phyloP scores from a whole-genome alignment of 2,888 invertebrate species.

The Andricus quercusramuli region DNA sequence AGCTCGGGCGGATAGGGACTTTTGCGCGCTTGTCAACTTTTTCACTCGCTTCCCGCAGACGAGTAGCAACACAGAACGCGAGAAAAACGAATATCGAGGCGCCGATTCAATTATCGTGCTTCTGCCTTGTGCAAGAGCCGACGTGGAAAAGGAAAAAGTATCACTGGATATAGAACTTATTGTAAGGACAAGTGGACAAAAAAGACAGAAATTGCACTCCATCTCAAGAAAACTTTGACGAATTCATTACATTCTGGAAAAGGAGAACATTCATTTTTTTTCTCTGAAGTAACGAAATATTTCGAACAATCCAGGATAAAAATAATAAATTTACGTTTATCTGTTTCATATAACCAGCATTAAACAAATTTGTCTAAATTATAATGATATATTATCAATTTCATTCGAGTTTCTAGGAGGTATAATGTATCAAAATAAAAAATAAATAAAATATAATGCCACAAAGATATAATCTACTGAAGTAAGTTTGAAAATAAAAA shows the following conservation, averaged over 20 bases:
- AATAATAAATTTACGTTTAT: neutral
- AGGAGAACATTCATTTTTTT: neutral
- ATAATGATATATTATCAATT: neutral
- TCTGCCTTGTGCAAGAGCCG: slow-evolving; percentile 52
- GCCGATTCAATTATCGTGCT: slow-evolving; percentile 47
- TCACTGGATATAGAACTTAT: slow-evolving; percentile 41
- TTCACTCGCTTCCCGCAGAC: slow-evolving; percentile 25
- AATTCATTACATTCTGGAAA: neutral
- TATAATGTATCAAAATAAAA: neutral
- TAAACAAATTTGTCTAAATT: neutral
- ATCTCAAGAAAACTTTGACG: neutral
- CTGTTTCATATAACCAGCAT: neutral
- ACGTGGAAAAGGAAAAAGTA: slow-evolving; percentile 54
- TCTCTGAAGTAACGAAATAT: neutral
- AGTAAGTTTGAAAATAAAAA: slow-evolving; percentile 7
- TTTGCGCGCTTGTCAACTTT: slow-evolving; percentile 20
- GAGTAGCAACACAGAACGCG: slow-evolving; percentile 39
- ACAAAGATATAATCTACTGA: neutral
- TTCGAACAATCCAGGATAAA: neutral
- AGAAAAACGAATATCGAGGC: slow-evolving; percentile 50
- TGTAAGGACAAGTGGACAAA: neutral
- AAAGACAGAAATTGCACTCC: neutral
- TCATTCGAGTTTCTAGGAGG: neutral
- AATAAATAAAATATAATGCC: neutral
- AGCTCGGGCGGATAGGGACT: slow-evolving; percentile 23